Percentiles rank a stretch among this genome's conserved stretches.
phyloP scores from a whole-genome alignment of 92 coral and sea anemone genomes.

The Montipora capitata region DNA sequence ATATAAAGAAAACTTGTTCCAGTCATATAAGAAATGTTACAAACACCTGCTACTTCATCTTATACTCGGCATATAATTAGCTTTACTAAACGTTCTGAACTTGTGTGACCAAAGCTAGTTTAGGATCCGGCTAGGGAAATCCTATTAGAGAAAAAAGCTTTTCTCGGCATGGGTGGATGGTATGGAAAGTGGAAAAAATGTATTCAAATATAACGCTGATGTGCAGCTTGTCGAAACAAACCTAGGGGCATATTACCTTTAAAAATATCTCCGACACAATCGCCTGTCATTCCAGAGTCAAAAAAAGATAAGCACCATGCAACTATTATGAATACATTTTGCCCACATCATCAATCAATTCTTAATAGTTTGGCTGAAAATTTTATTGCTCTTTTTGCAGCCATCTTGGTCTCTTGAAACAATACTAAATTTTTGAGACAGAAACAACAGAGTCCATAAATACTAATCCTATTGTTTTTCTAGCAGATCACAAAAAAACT shows the following conservation, averaged over 20 bases:
- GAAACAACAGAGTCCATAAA: neutral
- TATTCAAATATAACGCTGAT: neutral
- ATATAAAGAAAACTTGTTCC: neutral
- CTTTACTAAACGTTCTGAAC: neutral
- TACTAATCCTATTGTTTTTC: neutral
- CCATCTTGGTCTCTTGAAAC: neutral
- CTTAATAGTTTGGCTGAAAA: neutral
- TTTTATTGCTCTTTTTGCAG: neutral
- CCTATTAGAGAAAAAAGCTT: too few species aligned
- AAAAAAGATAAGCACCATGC: slow-evolving; percentile 14
- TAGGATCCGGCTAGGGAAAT: too few species aligned
- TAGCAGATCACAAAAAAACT: neutral
- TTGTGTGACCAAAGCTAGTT: too few species aligned
- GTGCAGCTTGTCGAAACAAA: neutral
- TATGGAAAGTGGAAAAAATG: too few species aligned
- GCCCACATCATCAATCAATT: neutral
- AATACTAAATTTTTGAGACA: too few species aligned
- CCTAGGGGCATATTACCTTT: slow-evolving; percentile 4
- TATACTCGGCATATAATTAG: neutral
- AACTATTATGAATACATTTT: slow-evolving; percentile 1
- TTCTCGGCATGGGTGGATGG: too few species aligned
- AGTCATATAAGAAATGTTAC: neutral
- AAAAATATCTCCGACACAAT: slow-evolving; percentile 2
- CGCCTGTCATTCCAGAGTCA: slow-evolving; percentile 25
- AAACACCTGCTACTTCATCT: neutral